Percentiles rank a stretch among this genome's conserved stretches.
Conservation (phyloP, 2,797 vertebrate species). For the Melanotaenia nigrans region DNA sequence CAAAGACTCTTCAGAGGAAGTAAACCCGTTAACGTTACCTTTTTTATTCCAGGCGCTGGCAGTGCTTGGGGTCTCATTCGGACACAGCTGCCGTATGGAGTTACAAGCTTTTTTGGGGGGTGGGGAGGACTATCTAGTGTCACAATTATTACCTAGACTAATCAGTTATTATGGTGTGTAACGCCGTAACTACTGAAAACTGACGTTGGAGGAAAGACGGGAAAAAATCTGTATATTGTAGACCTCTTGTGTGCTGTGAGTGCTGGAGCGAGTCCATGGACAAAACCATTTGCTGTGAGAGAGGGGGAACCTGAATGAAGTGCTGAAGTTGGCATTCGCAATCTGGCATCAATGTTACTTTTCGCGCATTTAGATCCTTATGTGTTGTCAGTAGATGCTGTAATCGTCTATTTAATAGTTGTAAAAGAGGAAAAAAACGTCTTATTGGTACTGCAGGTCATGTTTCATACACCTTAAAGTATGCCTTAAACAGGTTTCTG, state of each 20-base stretch:
- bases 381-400: background rate
- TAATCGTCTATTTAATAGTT: background rate
- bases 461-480: background rate
- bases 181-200: too few species aligned
- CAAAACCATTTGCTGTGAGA: conserved; percentile 64
- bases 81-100: too few species aligned
- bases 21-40: conserved; percentile 57
- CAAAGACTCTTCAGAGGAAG: conserved; percentile 54
- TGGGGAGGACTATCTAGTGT: too few species aligned
- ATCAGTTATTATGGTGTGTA: too few species aligned
- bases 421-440: background rate
- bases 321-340: conserved; percentile 63
- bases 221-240: conserved; percentile 7
- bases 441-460: background rate
- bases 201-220: too few species aligned
- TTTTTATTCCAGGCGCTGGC: too few species aligned
- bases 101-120: too few species aligned
- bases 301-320: conserved; percentile 18
- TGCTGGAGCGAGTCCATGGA: conserved; percentile 67
- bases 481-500: conserved; percentile 12
- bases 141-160: too few species aligned
- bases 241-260: conserved; percentile 55
- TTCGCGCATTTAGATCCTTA: background rate
- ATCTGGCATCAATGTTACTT: conserved; percentile 6
- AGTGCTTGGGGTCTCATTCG: too few species aligned